Evolutionary conservation across 2,113 vertebrate species (phyloP), one percentile per base, ranked within the genome.

Genomic region (Dissostichus mawsoni): DNA sequence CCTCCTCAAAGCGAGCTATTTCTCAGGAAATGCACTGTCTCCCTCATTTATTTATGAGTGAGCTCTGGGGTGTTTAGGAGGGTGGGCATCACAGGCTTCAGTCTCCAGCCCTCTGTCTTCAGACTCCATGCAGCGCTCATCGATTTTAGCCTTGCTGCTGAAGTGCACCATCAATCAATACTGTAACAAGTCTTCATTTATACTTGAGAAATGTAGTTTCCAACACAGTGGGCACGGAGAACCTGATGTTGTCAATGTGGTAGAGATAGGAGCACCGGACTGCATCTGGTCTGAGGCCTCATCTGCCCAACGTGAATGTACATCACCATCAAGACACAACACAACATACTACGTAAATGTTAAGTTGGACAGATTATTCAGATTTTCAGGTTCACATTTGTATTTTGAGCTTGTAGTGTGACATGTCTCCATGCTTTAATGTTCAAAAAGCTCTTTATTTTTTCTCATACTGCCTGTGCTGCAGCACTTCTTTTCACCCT

Each of bases 101-200:
- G 62, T 92, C 88, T 90, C 74, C 87, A 77, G 77, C 72, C 71
- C 61, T 55, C 85, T 66, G 76, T 89, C 89, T 84, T 81, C 79
- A 79, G 90, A 83, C 92, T 90, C 85, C 85, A 90, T 89, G 82
- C 71, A 50, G 83, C 29, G 68, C 67, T 76, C 90, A 95, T 96
- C 36, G 92, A 96, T 95, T 96, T 93, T 69, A 76, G 83, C 86
- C 89, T 88, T 69, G 13, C 88, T 69, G 87, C 80, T 88, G 88
- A 93, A 93, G 90, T 91, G 87, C 76, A 55, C 69, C 80, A 94
- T 94, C 92, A 91, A 94, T 95, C 95, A 94, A 93, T 94, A 92
- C 82, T 81, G 89, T 95, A 95, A 94, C 92, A 94, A 94, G 93
- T 95, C 93, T 94, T 94, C 90, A 94, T 95, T 95, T 94, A 89